Evolutionary conservation across 1,140 invertebrate species (phyloP).

Genomic region (Papilio aristodemus): DNA sequence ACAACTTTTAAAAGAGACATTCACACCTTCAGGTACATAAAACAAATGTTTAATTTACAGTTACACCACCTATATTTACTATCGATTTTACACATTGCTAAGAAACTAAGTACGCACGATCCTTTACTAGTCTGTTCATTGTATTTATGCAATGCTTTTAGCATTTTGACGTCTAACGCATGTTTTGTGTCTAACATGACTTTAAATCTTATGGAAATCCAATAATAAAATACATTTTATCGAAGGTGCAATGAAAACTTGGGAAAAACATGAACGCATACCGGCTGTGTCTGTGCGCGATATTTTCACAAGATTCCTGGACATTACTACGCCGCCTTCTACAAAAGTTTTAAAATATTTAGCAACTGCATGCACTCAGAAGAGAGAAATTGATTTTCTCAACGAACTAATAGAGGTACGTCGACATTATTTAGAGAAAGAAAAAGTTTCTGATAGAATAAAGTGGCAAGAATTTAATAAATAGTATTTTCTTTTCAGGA

Average conservation of each 20-base stretch:
- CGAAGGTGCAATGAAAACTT: constrained; percentile 89
- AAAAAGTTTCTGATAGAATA: no score
- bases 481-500: constrained; percentile 82
- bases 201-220: no score
- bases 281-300: constrained; percentile 88
- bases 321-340: constrained; percentile 96
- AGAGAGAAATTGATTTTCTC: constrained; percentile 83
- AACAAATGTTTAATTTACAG: no score
- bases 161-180: no score
- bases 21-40: constrained; percentile 92
- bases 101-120: no score
- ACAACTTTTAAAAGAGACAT: constrained; percentile 92
- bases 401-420: constrained; percentile 46
- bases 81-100: no score
- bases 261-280: constrained; percentile 92
- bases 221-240: no score
- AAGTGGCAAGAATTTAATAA: neutral
- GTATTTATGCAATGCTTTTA: no score
- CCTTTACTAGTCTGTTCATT: no score
- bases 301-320: constrained; percentile 91
- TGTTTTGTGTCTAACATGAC: no score
- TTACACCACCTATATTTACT: no score
- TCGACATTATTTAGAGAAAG: no score
- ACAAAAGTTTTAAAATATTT: constrained; percentile 92
- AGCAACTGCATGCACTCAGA: constrained; percentile 87